phyloP scores from a whole-genome alignment of 2,113 vertebrate genomes.

The Oxyruncus cristatus region DNA sequence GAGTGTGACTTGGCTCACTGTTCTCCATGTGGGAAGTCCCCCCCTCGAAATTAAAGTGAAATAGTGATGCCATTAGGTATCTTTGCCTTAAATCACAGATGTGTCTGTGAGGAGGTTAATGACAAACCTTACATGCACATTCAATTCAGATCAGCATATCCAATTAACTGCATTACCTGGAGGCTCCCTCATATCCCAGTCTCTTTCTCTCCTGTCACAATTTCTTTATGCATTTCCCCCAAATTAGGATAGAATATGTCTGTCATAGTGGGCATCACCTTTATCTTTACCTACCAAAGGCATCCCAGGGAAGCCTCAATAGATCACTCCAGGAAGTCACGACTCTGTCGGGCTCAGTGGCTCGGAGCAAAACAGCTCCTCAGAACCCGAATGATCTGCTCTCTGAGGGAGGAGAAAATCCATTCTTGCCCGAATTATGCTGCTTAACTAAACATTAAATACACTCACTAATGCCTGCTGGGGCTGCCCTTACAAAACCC shows the following conservation, averaged over 20 bases:
- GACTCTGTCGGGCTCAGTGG: neutral
- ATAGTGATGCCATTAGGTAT: constrained; percentile 38
- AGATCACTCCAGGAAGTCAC: neutral
- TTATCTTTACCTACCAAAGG: neutral
- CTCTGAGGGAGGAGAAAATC: neutral
- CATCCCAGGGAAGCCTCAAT: neutral
- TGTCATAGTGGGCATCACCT: neutral
- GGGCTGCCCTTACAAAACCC: neutral
- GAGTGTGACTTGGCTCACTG: neutral
- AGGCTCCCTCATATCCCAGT: constrained; percentile 22
- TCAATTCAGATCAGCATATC: constrained; percentile 66
- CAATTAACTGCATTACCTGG: constrained; percentile 70
- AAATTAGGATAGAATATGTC: neutral
- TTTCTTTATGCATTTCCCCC: constrained; percentile 24
- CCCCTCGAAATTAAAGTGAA: constrained; percentile 36
- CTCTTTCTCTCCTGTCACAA: constrained; percentile 15
- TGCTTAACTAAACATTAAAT: neutral
- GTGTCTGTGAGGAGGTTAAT: constrained; percentile 57
- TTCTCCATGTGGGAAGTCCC: neutral
- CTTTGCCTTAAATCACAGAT: constrained; percentile 62
- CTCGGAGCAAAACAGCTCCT: neutral
- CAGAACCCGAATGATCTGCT: neutral
- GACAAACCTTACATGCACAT: constrained; percentile 57
- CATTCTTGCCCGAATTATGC: neutral
- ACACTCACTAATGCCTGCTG: neutral